Evolutionary conservation across 37 sponge, comb jelly and placozoan species (phyloP).

Genomic region (Bolinopsis microptera): DNA sequence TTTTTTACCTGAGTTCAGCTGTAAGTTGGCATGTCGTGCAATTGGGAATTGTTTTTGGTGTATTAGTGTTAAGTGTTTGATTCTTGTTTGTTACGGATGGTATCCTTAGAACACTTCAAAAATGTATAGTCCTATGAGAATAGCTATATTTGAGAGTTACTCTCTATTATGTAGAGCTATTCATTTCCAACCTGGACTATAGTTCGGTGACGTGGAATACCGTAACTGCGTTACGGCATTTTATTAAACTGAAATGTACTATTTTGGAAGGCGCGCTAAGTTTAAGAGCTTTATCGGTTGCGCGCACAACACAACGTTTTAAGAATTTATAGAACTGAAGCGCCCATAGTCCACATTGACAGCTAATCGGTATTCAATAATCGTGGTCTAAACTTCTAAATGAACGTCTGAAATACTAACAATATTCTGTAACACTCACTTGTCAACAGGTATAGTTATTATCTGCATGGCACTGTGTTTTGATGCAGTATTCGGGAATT

Average conservation of each 20-base stretch:
- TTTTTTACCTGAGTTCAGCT: too few species aligned
- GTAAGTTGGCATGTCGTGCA: too few species aligned
- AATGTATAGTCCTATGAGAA: too few species aligned
- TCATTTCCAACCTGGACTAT: too few species aligned
- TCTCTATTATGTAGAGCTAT: too few species aligned
- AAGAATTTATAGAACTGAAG: not conserved
- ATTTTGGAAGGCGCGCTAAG: not conserved
- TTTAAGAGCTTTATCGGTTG: not conserved
- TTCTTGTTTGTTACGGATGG: too few species aligned
- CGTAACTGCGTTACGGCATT: not conserved
- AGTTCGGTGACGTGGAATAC: not conserved
- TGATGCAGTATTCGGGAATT: conserved; percentile 86
- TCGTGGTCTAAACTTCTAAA: not conserved
- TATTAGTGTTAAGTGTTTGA: too few species aligned
- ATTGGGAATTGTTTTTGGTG: too few species aligned
- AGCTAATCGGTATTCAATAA: not conserved
- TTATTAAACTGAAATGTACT: not conserved
- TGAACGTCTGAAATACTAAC: too few species aligned
- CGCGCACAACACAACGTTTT: not conserved
- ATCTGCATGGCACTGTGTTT: conserved; percentile 84
- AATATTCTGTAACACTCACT: too few species aligned
- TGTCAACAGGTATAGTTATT: conserved; percentile 79
- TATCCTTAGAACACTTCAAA: too few species aligned
- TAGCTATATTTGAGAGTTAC: too few species aligned
- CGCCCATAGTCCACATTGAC: not conserved